A percentile compares a stretch with the other conserved stretches of the same genome.
Evolutionary conservation across 2,888 invertebrate genomes (phyloP).

Genomic region (Callosobruchus maculatus): DNA sequence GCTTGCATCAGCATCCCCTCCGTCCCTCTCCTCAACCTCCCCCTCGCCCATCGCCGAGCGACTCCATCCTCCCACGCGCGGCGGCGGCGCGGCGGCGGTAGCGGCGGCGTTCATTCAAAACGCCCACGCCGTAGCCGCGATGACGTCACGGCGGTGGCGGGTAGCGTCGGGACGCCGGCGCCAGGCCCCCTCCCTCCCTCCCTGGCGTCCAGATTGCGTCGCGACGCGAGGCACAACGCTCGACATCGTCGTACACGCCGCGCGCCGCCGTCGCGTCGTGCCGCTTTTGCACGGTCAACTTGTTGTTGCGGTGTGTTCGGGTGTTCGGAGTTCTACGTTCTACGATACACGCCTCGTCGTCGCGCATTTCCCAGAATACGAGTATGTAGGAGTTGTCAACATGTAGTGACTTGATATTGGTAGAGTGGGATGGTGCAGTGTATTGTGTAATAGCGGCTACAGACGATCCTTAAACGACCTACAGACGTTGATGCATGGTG

Average conservation of each 20-base stretch:
- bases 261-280: not conserved
- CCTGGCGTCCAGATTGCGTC: not conserved
- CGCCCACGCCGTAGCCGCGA: constrained; percentile 48
- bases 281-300: too few species aligned
- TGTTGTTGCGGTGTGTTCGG: too few species aligned
- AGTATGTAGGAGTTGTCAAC: too few species aligned
- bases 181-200: not conserved
- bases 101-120: constrained; percentile 44
- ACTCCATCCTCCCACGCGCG: not conserved
- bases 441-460: too few species aligned
- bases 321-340: too few species aligned
- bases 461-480: too few species aligned
- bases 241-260: not conserved
- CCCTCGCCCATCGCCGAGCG: not conserved
- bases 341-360: too few species aligned
- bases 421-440: too few species aligned
- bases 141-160: constrained; percentile 57
- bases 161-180: constrained; percentile 11
- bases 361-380: too few species aligned
- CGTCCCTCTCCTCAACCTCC: too few species aligned
- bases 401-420: too few species aligned
- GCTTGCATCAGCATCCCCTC: not conserved
- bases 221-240: not conserved
- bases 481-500: too few species aligned
- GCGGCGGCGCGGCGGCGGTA: not conserved